Percentiles rank a stretch among this genome's conserved stretches.
phyloP scores from a whole-genome alignment of 2,888 invertebrate genomes.

The Petrophora chlorosata region DNA sequence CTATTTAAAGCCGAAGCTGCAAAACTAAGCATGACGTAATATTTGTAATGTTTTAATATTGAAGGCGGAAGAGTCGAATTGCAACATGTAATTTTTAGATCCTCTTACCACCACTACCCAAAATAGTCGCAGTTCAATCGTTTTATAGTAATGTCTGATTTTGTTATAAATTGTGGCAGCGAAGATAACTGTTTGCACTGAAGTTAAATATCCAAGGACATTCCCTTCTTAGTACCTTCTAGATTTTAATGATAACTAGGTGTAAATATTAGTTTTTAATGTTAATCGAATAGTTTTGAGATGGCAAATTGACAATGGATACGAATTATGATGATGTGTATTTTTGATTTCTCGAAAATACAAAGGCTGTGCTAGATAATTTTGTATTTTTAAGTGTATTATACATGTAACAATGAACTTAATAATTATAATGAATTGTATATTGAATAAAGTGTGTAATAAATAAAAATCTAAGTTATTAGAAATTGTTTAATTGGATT shows the following conservation, averaged over 20 bases:
- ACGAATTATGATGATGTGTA: slow-evolving; percentile 16
- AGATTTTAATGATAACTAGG: background rate
- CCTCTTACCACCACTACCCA: too few species aligned
- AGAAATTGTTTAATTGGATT: slow-evolving; percentile 14
- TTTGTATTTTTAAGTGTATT: slow-evolving; percentile 33
- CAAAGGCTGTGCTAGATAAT: slow-evolving; percentile 66
- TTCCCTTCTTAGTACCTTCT: background rate
- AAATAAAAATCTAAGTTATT: slow-evolving; percentile 10
- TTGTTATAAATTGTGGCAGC: too few species aligned
- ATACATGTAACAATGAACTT: slow-evolving; percentile 33
- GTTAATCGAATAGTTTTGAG: background rate
- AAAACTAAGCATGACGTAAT: too few species aligned
- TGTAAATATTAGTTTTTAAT: background rate
- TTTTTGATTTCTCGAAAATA: slow-evolving; percentile 37
- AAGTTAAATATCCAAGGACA: background rate
- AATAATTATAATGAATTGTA: slow-evolving; percentile 31
- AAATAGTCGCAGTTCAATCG: too few species aligned
- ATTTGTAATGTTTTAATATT: too few species aligned
- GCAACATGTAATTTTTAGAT: too few species aligned
- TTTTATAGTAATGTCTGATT: too few species aligned
- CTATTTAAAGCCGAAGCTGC: too few species aligned
- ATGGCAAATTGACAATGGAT: slow-evolving; percentile 1
- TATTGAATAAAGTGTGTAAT: slow-evolving; percentile 25
- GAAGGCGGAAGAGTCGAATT: too few species aligned
- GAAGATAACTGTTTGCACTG: background rate